Conservation (phyloP, 2,797 vertebrate genomes). For the Danio kyathit region DNA sequence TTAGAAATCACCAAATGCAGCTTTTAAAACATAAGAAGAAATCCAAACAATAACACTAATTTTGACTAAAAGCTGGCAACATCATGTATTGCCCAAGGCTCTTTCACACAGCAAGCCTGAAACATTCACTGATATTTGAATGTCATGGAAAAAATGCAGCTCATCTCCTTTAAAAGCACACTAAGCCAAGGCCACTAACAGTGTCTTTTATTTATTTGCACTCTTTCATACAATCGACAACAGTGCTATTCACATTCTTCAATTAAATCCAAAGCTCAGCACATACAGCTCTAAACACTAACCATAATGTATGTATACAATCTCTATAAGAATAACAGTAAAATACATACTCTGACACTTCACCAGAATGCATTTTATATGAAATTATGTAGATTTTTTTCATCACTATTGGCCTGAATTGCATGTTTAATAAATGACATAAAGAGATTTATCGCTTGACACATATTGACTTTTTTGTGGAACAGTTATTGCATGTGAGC, state of each 20-base stretch:
- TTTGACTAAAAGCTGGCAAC: conserved; percentile 17
- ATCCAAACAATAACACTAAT: conserved; percentile 5
- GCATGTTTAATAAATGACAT: not conserved
- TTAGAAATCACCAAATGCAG: not conserved
- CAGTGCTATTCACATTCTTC: not conserved
- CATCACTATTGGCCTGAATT: not conserved
- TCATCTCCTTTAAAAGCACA: conserved; percentile 25
- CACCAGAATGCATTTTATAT: not conserved
- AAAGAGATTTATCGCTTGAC: not conserved
- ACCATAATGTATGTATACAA: not conserved
- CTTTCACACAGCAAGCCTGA: conserved; percentile 16
- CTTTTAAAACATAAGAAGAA: not conserved
- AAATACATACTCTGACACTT: not conserved
- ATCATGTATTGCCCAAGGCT: conserved; percentile 16
- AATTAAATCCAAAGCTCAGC: not conserved
- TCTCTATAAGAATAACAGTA: not conserved
- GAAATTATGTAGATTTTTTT: not conserved
- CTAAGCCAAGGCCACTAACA: not conserved
- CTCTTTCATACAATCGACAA: not conserved
- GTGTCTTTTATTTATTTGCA: not conserved
- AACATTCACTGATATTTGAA: conserved; percentile 33
- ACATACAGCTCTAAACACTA: not conserved
- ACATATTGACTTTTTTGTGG: not conserved
- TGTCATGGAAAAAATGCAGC: not conserved
- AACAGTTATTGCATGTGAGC: not conserved